phyloP scores from a whole-genome alignment of 2,797 vertebrate species.

The Selene dorsalis region DNA sequence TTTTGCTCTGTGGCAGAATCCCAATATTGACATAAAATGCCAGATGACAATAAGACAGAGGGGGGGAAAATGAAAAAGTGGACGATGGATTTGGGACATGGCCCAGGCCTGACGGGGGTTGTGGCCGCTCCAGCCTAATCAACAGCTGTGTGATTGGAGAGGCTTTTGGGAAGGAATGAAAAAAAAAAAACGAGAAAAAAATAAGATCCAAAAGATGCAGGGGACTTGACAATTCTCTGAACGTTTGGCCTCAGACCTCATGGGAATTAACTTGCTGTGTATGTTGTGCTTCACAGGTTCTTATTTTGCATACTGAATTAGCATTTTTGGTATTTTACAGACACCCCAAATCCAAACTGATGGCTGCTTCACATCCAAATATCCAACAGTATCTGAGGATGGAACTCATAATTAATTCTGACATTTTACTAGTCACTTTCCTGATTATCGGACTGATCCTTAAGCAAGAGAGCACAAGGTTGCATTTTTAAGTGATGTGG shows the following conservation, averaged over 20 bases:
- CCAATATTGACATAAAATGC: constrained; percentile 75
- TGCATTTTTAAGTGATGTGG: too few relatives aligned
- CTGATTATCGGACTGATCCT: neutral
- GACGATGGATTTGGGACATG: constrained; percentile 55
- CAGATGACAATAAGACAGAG: constrained; percentile 68
- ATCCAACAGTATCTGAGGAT: neutral
- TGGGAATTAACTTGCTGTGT: constrained; percentile 6
- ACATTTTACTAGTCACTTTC: neutral
- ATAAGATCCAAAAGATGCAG: constrained; percentile 31
- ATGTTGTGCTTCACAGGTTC: constrained; percentile 29
- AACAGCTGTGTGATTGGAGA: constrained; percentile 62
- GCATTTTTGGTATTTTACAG: constrained; percentile 7
- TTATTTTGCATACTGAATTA: constrained; percentile 10
- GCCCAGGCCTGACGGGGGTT: constrained; percentile 41
- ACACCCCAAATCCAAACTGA: neutral
- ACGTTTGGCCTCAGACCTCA: constrained; percentile 23
- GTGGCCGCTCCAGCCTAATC: constrained; percentile 73
- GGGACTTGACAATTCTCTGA: constrained; percentile 17
- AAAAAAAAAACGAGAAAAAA: neutral
- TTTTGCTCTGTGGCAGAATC: constrained; percentile 71
- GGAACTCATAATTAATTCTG: neutral
- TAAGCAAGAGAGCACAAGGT: neutral
- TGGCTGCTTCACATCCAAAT: neutral
- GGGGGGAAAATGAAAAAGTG: constrained; percentile 14
- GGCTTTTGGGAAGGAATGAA: constrained; percentile 42